These are phyloP conservation scores for Brienomyrus longianalis DNA, from an alignment of 2,113 vertebrate genomes.

Conservation along the genomic window DNA sequence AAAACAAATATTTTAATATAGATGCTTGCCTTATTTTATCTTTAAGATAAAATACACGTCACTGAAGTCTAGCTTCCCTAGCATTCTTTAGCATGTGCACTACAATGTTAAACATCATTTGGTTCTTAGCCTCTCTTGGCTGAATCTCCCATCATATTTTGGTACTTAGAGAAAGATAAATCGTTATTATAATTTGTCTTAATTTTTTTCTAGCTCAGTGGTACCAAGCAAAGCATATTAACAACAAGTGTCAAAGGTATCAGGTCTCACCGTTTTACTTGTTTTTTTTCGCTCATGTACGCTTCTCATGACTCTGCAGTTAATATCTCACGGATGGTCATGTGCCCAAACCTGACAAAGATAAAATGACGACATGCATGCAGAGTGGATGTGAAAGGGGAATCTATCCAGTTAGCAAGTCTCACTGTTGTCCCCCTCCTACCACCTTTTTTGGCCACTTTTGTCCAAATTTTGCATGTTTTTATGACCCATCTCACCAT, in stretches of 20 bases:
- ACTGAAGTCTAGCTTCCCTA: background rate
- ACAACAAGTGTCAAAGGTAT: background rate
- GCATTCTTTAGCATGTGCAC: slow-evolving; percentile 8
- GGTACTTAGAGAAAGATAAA: background rate
- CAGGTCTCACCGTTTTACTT: background rate
- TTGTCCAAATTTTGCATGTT: background rate
- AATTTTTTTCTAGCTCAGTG: background rate
- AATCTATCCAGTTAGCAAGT: background rate
- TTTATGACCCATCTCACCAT: background rate
- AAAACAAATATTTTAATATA: background rate
- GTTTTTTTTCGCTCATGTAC: background rate
- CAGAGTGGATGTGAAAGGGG: background rate
- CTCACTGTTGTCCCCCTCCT: background rate
- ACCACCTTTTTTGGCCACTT: background rate
- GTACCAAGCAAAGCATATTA: background rate
- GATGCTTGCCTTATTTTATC: background rate
- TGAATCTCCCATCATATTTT: background rate
- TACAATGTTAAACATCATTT: slow-evolving; percentile 30
- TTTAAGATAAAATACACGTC: background rate
- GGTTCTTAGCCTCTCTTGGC: background rate
- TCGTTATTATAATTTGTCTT: background rate
- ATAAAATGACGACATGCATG: background rate
- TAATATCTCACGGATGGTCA: background rate
- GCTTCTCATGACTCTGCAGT: background rate
- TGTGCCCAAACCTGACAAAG: background rate